Evolutionary conservation across 2,888 invertebrate species (phyloP).

Genomic region (Yponomeuta evonymella): DNA sequence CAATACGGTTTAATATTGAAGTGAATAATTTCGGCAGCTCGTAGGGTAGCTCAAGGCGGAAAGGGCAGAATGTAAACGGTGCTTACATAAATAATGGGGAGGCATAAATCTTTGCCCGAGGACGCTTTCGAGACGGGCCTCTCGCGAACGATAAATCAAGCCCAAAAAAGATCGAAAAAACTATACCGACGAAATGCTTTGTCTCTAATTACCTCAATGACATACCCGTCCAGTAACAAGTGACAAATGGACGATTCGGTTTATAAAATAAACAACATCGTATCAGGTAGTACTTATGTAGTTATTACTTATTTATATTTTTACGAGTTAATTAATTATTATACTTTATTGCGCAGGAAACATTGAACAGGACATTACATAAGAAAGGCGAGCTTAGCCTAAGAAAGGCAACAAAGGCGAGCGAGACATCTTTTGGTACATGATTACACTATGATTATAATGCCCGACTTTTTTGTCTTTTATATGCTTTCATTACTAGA

Average conservation of each 20-base stretch:
- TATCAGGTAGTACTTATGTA: conserved; percentile 24
- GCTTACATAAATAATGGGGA: conserved; percentile 19
- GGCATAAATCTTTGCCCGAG: conserved; percentile 16
- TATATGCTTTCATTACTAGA: too few relatives aligned
- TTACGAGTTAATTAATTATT: too few relatives aligned
- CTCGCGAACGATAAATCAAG: conserved; percentile 15
- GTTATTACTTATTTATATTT: too few relatives aligned
- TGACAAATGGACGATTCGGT: conserved; percentile 32
- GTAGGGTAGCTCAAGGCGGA: conserved; percentile 3
- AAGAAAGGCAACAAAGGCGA: too few relatives aligned
- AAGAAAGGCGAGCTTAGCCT: too few relatives aligned
- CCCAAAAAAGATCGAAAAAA: conserved; percentile 13
- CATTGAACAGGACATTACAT: too few relatives aligned
- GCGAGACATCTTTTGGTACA: too few relatives aligned
- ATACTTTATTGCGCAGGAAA: too few relatives aligned
- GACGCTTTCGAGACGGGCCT: conserved; percentile 2
- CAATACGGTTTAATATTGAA: too few relatives aligned
- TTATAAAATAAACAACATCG: conserved; percentile 23
- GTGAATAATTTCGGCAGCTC: too few relatives aligned
- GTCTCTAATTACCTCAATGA: conserved; percentile 43
- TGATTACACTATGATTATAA: too few relatives aligned
- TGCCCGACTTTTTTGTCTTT: too few relatives aligned
- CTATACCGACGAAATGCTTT: conserved; percentile 24
- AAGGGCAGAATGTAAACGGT: conserved; percentile 7
- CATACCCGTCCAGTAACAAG: conserved; percentile 27